Evolutionary conservation across 2,797 vertebrate genomes (phyloP).

Genomic region (Falco columbarius): DNA sequence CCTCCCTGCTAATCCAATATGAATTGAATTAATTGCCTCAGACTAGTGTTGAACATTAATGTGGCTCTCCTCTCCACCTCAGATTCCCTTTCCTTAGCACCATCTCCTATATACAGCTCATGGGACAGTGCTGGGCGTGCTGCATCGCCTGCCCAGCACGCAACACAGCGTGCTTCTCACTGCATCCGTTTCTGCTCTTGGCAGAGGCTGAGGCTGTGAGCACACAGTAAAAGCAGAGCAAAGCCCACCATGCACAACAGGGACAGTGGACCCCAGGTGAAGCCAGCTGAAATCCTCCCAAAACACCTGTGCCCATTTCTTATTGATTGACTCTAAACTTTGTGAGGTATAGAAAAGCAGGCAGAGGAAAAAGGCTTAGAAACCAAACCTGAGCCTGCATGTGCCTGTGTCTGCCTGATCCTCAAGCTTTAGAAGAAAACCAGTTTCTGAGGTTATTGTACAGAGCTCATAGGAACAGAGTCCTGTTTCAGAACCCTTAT

Average conservation of each 20-base stretch:
- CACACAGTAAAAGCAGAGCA: neutral
- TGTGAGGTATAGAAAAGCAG: neutral
- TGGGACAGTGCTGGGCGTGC: rapidly evolving
- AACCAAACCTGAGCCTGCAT: neutral
- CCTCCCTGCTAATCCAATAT: neutral
- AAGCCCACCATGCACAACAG: neutral
- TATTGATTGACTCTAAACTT: neutral
- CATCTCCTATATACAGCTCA: neutral
- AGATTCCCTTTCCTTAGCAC: neutral
- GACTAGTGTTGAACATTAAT: neutral
- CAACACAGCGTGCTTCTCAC: rapidly evolving
- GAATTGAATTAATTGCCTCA: neutral
- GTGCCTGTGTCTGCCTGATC: neutral
- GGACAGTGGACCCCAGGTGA: neutral
- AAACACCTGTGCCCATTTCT: neutral
- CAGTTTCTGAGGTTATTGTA: neutral
- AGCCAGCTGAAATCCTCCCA: neutral
- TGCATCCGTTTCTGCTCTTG: neutral
- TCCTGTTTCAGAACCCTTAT: neutral
- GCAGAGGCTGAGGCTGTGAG: neutral
- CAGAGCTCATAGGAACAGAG: neutral
- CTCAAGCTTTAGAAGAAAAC: neutral
- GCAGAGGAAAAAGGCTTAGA: neutral
- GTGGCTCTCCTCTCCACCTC: neutral
- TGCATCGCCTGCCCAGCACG: neutral